Conservation (phyloP, 1,140 invertebrate species). For the Sarcophaga peregrina region DNA sequence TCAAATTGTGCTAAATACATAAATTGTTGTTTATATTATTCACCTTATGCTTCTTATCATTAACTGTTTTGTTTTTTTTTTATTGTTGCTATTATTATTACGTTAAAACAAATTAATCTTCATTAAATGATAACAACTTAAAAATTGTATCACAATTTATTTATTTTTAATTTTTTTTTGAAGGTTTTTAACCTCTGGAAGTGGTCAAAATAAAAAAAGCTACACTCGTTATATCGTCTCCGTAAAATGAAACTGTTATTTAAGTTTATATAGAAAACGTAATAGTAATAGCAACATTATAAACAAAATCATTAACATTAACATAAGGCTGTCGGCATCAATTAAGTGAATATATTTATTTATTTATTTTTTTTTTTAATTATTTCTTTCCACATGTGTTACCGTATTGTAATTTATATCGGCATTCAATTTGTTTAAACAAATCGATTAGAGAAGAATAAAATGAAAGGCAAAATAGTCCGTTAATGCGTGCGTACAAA, state of each 20-base stretch:
- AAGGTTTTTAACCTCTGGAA: conserved; percentile 3
- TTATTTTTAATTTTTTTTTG: background rate
- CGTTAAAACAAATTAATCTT: background rate
- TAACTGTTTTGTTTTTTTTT: background rate
- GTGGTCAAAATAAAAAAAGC: background rate
- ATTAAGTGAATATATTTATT: no score
- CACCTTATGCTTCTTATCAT: background rate
- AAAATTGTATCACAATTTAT: background rate
- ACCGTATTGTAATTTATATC: no score
- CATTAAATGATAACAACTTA: background rate
- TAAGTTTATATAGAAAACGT: background rate
- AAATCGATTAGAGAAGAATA: no score
- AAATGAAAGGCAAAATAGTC: no score
- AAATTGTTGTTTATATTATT: no score
- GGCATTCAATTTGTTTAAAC: no score
- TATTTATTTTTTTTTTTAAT: no score
- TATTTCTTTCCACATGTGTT: no score
- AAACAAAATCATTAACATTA: background rate
- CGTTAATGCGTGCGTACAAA: no score
- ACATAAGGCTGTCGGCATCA: background rate
- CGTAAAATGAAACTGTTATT: background rate
- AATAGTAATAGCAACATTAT: background rate
- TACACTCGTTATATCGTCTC: background rate
- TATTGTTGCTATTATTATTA: background rate
- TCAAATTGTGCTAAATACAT: no score